phyloP scores from a whole-genome alignment of 2,888 invertebrate species.

The Nemoura dubitans region DNA sequence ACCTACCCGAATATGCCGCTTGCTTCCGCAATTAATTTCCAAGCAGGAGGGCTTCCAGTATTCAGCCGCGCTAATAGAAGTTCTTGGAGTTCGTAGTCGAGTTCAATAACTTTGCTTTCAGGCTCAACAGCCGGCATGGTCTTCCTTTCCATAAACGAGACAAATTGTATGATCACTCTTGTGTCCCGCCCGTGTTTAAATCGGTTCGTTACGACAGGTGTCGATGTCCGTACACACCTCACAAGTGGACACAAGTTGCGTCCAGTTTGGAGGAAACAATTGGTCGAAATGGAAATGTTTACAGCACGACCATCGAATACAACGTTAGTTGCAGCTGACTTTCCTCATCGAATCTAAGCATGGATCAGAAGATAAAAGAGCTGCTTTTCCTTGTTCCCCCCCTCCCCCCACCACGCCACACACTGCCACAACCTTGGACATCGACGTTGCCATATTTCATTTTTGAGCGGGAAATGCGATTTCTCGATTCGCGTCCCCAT shows the following conservation, averaged over 20 bases:
- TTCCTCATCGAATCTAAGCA: background rate
- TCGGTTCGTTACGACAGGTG: background rate
- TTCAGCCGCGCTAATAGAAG: background rate
- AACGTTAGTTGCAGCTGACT: background rate
- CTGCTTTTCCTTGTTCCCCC: too few relatives aligned
- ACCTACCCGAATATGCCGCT: slow-evolving; percentile 17
- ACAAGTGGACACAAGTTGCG: background rate
- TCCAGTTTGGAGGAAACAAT: background rate
- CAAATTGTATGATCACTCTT: background rate
- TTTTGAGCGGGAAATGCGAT: too few relatives aligned
- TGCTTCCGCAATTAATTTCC: slow-evolving; percentile 14
- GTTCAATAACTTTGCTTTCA: background rate
- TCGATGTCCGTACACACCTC: background rate
- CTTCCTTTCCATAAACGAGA: background rate
- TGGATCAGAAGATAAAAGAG: too few relatives aligned
- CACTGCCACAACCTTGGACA: too few relatives aligned
- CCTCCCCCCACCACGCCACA: too few relatives aligned
- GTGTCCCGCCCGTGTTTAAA: background rate
- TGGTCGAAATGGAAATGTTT: too few relatives aligned
- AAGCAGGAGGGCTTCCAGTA: background rate
- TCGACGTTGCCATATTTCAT: too few relatives aligned
- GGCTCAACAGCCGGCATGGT: background rate
- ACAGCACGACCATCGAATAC: too few relatives aligned
- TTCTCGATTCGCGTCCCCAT: too few relatives aligned
- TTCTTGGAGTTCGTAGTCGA: slow-evolving; percentile 23